Conservation (phyloP, 2,797 vertebrate genomes). For the Arrhamphus sclerolepis region DNA sequence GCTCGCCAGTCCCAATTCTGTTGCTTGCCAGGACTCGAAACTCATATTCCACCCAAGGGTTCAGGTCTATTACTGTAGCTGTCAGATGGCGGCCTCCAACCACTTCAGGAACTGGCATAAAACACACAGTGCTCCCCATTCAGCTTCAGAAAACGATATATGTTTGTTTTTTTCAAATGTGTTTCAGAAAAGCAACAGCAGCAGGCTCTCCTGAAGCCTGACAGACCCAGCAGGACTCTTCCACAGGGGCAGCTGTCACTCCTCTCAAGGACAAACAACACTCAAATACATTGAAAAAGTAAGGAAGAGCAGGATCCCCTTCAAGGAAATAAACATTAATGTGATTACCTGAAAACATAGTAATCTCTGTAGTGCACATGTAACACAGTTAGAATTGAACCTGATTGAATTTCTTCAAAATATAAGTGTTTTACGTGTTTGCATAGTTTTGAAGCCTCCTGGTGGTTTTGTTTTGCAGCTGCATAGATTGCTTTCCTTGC, state of each 20-base stretch:
- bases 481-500: too few relatives aligned
- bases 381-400: too few relatives aligned
- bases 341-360: background rate
- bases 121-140: constrained; percentile 58
- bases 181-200: constrained; percentile 7
- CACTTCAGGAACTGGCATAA: constrained; percentile 87
- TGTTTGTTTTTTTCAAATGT: background rate
- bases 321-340: background rate
- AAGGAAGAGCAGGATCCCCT: background rate
- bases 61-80: constrained; percentile 91
- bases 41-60: constrained; percentile 98
- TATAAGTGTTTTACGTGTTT: too few relatives aligned
- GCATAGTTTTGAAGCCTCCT: too few relatives aligned
- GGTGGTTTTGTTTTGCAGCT: too few relatives aligned
- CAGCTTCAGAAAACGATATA: too few relatives aligned
- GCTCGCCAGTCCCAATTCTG: constrained; percentile 92
- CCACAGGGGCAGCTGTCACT: constrained; percentile 46
- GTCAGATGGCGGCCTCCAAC: constrained; percentile 90
- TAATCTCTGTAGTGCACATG: too few relatives aligned
- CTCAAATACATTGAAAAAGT: constrained; percentile 1
- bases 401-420: too few relatives aligned
- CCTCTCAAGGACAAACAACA: constrained; percentile 45
- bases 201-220: constrained; percentile 24
- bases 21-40: constrained; percentile 94
- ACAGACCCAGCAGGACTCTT: constrained; percentile 41